These are phyloP conservation scores for Tarsius wallacei DNA, from an alignment of 2,797 vertebrate genomes.

Conservation along the genomic window DNA sequence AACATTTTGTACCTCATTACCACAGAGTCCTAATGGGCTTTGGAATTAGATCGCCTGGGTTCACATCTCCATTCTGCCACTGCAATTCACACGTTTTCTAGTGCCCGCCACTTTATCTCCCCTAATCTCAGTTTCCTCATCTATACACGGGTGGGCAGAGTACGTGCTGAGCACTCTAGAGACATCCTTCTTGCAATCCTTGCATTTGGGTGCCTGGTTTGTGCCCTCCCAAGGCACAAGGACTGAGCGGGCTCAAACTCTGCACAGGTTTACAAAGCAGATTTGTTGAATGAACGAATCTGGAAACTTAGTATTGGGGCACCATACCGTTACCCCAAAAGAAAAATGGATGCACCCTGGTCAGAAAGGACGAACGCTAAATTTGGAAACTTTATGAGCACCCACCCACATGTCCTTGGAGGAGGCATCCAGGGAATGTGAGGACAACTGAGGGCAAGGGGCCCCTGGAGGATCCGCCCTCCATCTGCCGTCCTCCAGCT, in stretches of 20 bases:
- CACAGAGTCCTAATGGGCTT: neutral
- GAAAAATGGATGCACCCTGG: neutral
- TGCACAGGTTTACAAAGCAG: accelerated
- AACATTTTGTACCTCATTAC: neutral
- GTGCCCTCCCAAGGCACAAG: neutral
- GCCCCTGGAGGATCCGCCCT: accelerated
- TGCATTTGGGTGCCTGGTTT: neutral
- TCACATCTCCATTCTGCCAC: neutral
- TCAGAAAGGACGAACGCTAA: neutral
- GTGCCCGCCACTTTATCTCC: neutral
- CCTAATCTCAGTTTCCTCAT: neutral
- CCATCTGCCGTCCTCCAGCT: too few relatives aligned
- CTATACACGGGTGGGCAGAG: neutral
- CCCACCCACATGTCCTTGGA: neutral
- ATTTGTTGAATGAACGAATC: neutral
- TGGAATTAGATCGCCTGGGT: neutral
- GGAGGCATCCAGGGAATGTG: neutral
- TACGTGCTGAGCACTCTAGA: accelerated
- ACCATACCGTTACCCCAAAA: neutral
- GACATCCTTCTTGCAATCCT: too few relatives aligned
- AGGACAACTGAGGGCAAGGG: neutral
- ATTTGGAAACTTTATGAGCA: neutral
- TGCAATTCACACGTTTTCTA: too few relatives aligned
- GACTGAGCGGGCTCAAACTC: neutral
- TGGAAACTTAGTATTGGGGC: neutral